phyloP scores from a whole-genome alignment of 1,140 invertebrate species.

The Neodiprion pinetum region DNA sequence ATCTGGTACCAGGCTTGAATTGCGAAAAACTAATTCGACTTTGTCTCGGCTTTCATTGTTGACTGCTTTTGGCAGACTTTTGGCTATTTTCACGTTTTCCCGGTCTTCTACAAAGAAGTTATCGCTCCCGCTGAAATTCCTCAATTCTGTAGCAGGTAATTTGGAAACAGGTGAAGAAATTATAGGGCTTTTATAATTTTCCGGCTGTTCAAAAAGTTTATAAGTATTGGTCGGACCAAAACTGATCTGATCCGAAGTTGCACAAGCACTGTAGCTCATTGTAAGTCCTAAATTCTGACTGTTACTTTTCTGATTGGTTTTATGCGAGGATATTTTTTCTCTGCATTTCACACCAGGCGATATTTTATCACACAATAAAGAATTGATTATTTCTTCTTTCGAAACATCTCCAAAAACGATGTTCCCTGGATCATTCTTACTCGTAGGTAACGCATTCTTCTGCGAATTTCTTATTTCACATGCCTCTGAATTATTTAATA shows the following conservation, averaged over 20 bases:
- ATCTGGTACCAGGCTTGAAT: not conserved
- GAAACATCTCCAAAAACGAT: no score
- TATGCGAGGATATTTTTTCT: no score
- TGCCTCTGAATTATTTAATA: no score
- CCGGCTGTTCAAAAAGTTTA: no score
- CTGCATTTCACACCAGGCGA: no score
- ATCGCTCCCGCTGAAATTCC: not conserved
- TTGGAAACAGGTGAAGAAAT: not conserved
- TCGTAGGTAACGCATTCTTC: not conserved
- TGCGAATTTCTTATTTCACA: not conserved
- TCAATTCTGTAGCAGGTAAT: not conserved
- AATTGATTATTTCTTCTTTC: no score
- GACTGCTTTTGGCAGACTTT: not conserved
- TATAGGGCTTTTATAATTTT: not conserved
- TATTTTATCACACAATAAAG: no score
- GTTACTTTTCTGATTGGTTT: no score
- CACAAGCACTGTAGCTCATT: no score
- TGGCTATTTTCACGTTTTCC: not conserved
- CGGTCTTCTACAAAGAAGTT: not conserved
- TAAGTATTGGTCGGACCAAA: no score
- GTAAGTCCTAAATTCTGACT: no score
- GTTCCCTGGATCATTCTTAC: not conserved
- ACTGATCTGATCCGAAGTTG: no score
- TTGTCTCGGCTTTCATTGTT: not conserved
- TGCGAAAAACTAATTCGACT: not conserved